Evolutionary conservation across 2,797 vertebrate species (phyloP).

Genomic region (Peromyscus nudipes): DNA sequence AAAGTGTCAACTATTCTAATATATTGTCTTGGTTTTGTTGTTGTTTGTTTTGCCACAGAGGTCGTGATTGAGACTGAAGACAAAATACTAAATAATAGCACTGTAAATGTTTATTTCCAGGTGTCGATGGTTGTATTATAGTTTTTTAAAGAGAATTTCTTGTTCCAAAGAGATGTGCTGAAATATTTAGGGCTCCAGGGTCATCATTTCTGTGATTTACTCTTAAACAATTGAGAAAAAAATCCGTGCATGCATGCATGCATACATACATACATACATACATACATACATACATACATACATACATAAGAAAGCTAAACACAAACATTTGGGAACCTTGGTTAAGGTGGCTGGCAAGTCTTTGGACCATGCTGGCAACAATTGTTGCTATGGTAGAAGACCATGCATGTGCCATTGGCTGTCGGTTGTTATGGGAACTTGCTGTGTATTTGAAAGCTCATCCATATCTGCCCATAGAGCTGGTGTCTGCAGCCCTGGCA

Average conservation of each 20-base stretch:
- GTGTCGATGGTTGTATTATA: neutral
- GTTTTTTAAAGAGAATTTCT: constrained; percentile 34
- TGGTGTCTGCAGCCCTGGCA: neutral
- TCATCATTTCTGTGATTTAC: constrained; percentile 5
- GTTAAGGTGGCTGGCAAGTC: neutral
- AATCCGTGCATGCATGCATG: neutral
- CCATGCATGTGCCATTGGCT: neutral
- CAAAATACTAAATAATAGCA: constrained; percentile 51
- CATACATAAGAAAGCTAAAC: constrained; percentile 5
- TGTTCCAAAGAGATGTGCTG: neutral
- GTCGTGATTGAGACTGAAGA: constrained; percentile 16
- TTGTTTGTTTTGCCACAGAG: constrained; percentile 38
- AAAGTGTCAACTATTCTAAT: neutral
- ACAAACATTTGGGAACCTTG: constrained; percentile 11
- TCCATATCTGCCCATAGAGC: neutral
- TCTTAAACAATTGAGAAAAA: neutral
- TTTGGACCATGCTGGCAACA: neutral
- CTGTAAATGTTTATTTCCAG: constrained; percentile 16
- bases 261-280: neutral
- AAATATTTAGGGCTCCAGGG: neutral
- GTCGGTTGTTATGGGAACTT: neutral
- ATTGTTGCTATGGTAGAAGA: neutral
- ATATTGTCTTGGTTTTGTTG: neutral
- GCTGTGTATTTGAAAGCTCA: neutral
- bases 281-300: neutral